Base-by-base conservation (phyloP, 1,140 invertebrate genomes). In the Leptinotarsa defecta region DNA sequence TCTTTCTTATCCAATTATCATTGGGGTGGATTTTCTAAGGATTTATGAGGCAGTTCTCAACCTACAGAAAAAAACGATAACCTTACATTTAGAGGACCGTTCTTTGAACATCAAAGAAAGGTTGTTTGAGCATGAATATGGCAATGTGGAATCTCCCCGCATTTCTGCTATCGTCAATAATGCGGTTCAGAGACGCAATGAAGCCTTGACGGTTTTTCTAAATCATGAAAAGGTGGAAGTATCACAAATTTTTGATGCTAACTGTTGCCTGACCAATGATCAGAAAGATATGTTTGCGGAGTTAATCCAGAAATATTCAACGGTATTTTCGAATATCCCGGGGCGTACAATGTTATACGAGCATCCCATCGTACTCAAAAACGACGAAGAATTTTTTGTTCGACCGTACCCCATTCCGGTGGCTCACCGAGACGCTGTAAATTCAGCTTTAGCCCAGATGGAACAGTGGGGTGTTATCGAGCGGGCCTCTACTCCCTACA, bases 381-480 rank as follows among this genome's bases (percentile, higher is more conserved):
- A 52, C 13, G 13, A 52, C n/a, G 49, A 52, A 15, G 49, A 52
- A n/a, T 52, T 52, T 52, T 52, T 52, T 52, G n/a, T 52, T 5
- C 49, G 49, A 15, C 49, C 68, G 48, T 43, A 34, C 27, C 68
- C 68, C 13, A 69, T 69, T 34, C 68, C 68, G 13, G 22, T 34
- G 13, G 68, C 19, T 15, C 43, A 69, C 43, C n/a, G 43, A 24
- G 68, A 43, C 17, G 22, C 22, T 13, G 68, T 69, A 19, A 49
- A 69, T 13, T 13, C 13, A 49, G 13, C n/a, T 13, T 20, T 69
- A 22, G 27, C 22, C n/a, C 27, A 49, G 19, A 69, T 69, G 68
- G 68, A 22, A 19, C 13, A n/a, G 43, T 69, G 68, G 68, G 43
- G 43, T 69, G 68, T 69, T 34, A 69, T 69, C 13, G 68, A 69